Percentiles rank a stretch among this genome's conserved stretches.
These are phyloP conservation scores for Smittia aterrima DNA, from an alignment of 2,888 invertebrate genomes.

Conservation along the genomic window DNA sequence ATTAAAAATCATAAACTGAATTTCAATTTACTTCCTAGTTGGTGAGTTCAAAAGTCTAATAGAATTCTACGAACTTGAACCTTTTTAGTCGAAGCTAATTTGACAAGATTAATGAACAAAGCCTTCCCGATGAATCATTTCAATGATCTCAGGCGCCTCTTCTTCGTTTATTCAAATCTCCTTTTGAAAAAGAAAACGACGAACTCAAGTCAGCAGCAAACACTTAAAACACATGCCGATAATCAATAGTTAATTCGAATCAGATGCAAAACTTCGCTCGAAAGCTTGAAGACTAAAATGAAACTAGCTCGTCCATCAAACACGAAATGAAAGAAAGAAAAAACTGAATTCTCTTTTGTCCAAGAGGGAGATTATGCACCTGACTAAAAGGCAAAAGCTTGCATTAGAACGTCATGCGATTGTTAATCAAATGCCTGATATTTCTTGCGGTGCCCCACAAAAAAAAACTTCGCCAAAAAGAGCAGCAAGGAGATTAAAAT, in stretches of 20 bases:
- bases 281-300: background rate
- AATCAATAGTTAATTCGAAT: conserved; percentile 9
- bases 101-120: too few relatives aligned
- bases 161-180: background rate
- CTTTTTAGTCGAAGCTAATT: too few relatives aligned
- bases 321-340: too few relatives aligned
- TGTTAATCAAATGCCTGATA: conserved; percentile 39
- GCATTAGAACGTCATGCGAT: conserved; percentile 41
- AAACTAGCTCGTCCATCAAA: too few relatives aligned
- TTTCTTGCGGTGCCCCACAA: conserved; percentile 15
- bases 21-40: too few relatives aligned
- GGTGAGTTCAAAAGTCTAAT: too few relatives aligned
- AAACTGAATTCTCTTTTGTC: conserved; percentile 9
- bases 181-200: background rate
- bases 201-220: background rate
- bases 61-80: too few relatives aligned
- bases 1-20: background rate
- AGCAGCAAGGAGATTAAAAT: conserved; percentile 41
- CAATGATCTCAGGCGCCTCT: too few relatives aligned
- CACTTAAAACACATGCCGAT: conserved; percentile 21
- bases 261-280: background rate
- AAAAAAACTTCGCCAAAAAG: conserved; percentile 22
- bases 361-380: conserved; percentile 40
- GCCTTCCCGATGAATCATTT: too few relatives aligned
- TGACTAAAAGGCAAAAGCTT: conserved; percentile 33